Conservation (phyloP, 2,113 vertebrate genomes). For the Tyrannus savana region DNA sequence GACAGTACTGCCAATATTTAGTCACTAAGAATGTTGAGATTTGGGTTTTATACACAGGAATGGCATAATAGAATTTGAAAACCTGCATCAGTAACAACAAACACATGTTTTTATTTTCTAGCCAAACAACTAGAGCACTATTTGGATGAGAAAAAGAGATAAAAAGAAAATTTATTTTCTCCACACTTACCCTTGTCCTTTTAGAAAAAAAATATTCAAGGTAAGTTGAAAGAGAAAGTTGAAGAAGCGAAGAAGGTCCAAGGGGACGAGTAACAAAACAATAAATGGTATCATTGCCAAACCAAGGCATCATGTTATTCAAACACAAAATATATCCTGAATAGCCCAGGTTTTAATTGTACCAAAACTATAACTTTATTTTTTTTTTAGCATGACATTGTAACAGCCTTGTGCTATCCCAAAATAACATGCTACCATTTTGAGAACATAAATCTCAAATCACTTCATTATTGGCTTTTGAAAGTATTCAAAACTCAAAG, state of each 20-base stretch:
- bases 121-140: constrained; percentile 21
- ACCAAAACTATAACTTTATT: not conserved
- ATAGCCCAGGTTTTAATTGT: not conserved
- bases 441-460: not conserved
- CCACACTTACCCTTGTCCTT: not conserved
- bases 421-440: not conserved
- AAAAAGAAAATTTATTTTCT: constrained; percentile 2
- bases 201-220: not conserved
- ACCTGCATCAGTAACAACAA: constrained; percentile 63
- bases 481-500: not conserved
- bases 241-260: not conserved
- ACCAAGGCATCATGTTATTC: not conserved
- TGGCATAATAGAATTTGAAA: constrained; percentile 60
- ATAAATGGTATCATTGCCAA: not conserved
- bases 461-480: not conserved
- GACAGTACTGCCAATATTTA: constrained; percentile 51
- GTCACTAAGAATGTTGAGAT: constrained; percentile 52
- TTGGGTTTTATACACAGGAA: constrained; percentile 53
- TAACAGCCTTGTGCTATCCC: not conserved
- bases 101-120: constrained; percentile 62
- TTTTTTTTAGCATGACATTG: not conserved
- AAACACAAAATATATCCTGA: not conserved
- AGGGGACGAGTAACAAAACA: not conserved
- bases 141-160: constrained; percentile 20
- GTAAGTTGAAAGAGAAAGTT: not conserved